Evolutionary conservation across 2,888 invertebrate genomes (phyloP).

Genomic region (Xestia ashworthii): DNA sequence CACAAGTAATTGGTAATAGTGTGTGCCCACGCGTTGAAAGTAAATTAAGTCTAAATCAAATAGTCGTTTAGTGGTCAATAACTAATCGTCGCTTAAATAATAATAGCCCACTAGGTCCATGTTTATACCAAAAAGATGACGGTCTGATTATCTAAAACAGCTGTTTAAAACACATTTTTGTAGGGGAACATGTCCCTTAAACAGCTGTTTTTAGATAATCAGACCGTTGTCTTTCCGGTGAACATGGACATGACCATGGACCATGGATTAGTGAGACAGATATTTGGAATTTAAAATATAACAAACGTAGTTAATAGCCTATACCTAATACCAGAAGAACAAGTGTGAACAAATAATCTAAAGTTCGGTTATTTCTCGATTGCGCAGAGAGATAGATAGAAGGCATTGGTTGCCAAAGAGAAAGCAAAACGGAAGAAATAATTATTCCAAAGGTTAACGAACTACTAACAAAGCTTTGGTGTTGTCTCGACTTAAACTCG

Average conservation of each 20-base stretch:
- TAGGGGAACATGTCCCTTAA: too few species aligned
- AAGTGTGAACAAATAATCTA: neutral
- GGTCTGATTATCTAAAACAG: too few species aligned
- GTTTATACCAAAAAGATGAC: too few species aligned
- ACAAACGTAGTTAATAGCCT: neutral
- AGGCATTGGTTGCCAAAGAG: neutral
- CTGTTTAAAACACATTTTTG: too few species aligned
- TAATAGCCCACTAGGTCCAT: neutral
- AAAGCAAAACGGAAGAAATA: neutral
- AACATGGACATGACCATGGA: too few species aligned
- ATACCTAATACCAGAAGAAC: neutral
- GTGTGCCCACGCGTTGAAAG: neutral
- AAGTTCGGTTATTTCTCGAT: neutral
- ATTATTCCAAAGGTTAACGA: conserved; percentile 9
- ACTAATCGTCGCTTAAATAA: neutral
- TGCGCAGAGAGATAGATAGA: neutral
- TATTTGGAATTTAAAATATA: neutral
- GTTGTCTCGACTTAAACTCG: neutral
- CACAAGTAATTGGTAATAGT: neutral
- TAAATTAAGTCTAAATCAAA: neutral
- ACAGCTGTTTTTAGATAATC: too few species aligned
- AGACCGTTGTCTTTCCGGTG: too few species aligned
- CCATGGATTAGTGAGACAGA: too few species aligned
- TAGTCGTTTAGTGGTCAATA: neutral
- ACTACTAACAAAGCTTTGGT: conserved; percentile 18